Percentiles rank a stretch among this genome's conserved stretches.
These are phyloP conservation scores for Caenorhabditis imperialis DNA, from an alignment of 2,888 invertebrate species.

Conservation along the genomic window DNA sequence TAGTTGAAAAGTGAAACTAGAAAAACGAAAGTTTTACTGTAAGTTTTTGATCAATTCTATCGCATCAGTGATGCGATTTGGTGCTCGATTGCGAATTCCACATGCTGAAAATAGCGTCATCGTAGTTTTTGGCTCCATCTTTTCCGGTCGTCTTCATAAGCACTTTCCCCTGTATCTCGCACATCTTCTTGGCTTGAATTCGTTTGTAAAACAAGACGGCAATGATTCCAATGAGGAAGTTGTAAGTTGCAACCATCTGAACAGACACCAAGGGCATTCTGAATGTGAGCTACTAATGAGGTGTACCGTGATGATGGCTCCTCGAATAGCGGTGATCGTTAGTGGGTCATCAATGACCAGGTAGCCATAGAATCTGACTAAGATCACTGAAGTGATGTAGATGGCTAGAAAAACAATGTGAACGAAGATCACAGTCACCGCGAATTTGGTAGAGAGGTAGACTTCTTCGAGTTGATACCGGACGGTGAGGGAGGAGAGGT, in stretches of 20 bases:
- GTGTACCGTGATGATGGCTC: slow-evolving; percentile 1
- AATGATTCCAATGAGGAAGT: slow-evolving; percentile 13
- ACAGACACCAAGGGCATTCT: too few relatives aligned
- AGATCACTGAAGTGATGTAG: slow-evolving; percentile 9
- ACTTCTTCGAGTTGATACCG: slow-evolving; percentile 36
- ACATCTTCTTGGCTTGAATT: slow-evolving; percentile 7
- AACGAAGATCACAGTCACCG: slow-evolving; percentile 17
- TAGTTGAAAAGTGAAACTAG: too few relatives aligned
- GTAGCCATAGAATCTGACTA: slow-evolving; percentile 4
- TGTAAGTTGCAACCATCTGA: slow-evolving; percentile 11
- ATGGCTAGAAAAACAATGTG: slow-evolving; percentile 24
- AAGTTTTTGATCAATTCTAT: too few relatives aligned
- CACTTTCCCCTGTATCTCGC: slow-evolving; percentile 1
- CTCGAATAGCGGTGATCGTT: slow-evolving; percentile 1
- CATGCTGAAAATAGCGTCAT: slow-evolving; percentile 11
- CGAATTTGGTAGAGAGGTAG: slow-evolving; percentile 22
- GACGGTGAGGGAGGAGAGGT: slow-evolving; percentile 11
- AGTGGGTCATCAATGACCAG: neutral
- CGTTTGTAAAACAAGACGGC: slow-evolving; percentile 10
- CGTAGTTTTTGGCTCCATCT: slow-evolving; percentile 31
- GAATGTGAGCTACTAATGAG: too few relatives aligned
- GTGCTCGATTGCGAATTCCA: slow-evolving; percentile 43
- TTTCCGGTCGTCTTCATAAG: slow-evolving; percentile 21
- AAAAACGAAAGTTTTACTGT: too few relatives aligned
- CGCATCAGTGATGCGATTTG: too few relatives aligned